A percentile compares a stretch with the other conserved stretches of the same genome.
phyloP scores from a whole-genome alignment of 2,888 invertebrate genomes.

The Cheilosia urbana region DNA sequence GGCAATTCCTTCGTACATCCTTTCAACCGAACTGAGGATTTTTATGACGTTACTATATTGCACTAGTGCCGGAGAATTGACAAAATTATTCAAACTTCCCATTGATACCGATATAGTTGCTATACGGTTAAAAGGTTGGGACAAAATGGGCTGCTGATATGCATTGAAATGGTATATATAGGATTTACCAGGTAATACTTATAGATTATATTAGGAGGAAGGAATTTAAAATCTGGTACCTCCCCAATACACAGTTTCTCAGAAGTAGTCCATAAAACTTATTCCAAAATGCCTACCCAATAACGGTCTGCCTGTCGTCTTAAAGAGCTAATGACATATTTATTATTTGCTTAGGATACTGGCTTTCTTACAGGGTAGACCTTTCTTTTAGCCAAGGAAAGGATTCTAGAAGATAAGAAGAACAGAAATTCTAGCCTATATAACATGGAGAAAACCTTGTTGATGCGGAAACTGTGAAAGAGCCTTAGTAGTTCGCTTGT shows the following conservation, averaged over 20 bases:
- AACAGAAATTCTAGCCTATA: too few species aligned
- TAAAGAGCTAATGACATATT: too few species aligned
- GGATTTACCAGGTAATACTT: neutral
- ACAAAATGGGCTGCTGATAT: neutral
- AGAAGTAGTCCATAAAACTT: neutral
- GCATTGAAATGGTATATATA: neutral
- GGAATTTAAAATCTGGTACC: neutral
- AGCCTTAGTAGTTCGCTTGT: too few species aligned
- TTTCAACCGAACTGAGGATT: slow-evolving; percentile 12
- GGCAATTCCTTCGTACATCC: slow-evolving; percentile 15
- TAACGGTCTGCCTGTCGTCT: too few species aligned
- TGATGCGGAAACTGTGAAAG: too few species aligned
- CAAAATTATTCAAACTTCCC: slow-evolving; percentile 15
- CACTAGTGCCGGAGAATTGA: neutral
- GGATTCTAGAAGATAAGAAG: too few species aligned
- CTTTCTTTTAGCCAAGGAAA: too few species aligned
- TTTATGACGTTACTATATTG: slow-evolving; percentile 18
- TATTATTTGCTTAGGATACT: too few species aligned
- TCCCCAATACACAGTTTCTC: neutral
- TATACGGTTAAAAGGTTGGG: neutral
- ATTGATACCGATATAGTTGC: slow-evolving; percentile 10
- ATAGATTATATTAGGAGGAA: neutral
- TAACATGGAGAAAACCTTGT: too few species aligned
- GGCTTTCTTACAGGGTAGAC: too few species aligned
- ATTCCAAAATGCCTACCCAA: neutral